Evolutionary conservation across 2,888 invertebrate genomes (phyloP), one percentile per base, ranked within the genome.

Genomic region (Heliconius erato): DNA sequence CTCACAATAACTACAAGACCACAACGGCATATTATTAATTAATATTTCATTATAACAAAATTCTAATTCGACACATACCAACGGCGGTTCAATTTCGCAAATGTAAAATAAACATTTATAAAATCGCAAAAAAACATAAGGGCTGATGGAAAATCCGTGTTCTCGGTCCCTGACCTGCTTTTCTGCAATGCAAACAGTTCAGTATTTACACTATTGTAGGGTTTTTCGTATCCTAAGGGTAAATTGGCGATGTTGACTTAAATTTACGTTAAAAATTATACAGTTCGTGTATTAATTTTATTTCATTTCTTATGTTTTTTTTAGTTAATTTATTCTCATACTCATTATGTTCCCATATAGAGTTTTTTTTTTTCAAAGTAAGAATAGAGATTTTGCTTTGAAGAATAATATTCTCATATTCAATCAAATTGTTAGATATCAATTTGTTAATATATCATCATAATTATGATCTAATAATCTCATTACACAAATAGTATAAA

Each of bases 111-210:
- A 84, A 82, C 81, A 77, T 65, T 84, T 81, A 84, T 83, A 83
- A 84, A 84, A 85, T 80, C 59, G 84, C 68, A 81, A 74, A 83
- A 67, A 67, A 79, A 81, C 72, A 82, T 72, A 83, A 84, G 79
- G 85, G 83, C 74, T 85, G 86, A 86, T 85, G 87, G 85, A 85
- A 85, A 85, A 85, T 80, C 77, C 85, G 54, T 87, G 87, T 86
- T 78, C 77, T 63, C 78, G 81, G 81, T 71, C 78, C 82, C 82
- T 84, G 84, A 84, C 84, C 84, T 65, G 82, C 76, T 81, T 84
- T 82, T 67, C 82, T 71, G 79, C 79, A 84, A 82, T 79, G 80
- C 80, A 74, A 84, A 83, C 80, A 72, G 49, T 78, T 63, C 77
- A 26, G 63, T 84, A 81, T 84, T 83, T 84, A 84, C 78, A 84